These are phyloP conservation scores for Anthoscopus minutus DNA, from an alignment of 2,113 vertebrate species.

Conservation along the genomic window DNA sequence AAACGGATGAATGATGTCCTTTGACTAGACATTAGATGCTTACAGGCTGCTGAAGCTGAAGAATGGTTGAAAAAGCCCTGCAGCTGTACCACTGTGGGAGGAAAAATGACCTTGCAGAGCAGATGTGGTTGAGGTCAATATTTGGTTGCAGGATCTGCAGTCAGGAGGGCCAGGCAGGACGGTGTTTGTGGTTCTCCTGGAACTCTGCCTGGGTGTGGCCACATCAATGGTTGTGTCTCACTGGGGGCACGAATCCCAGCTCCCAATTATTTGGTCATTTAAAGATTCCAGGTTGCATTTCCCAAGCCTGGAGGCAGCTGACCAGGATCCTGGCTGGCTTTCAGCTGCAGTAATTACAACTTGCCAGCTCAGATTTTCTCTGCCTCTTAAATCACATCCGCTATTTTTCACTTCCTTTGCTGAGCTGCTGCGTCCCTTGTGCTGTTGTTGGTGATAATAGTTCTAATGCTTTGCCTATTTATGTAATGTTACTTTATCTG, in stretches of 20 bases:
- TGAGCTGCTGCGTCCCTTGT: not conserved
- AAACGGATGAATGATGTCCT: conserved; percentile 31
- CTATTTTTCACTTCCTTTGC: conserved; percentile 39
- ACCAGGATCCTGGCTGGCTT: conserved; percentile 29
- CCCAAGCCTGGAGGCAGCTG: not conserved
- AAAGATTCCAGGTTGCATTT: not conserved
- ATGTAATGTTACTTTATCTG: not conserved
- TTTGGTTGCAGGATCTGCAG: not conserved
- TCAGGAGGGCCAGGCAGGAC: accelerated
- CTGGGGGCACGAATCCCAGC: not conserved
- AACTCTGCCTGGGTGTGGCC: not conserved
- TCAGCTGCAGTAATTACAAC: conserved; percentile 46
- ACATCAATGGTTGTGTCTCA: accelerated
- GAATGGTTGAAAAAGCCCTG: not conserved
- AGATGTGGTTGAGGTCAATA: not conserved
- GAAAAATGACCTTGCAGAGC: not conserved
- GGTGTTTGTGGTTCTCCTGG: not conserved
- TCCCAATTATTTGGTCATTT: not conserved
- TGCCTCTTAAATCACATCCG: conserved; percentile 47
- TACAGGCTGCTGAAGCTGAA: not conserved
- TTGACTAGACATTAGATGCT: not conserved
- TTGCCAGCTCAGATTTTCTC: not conserved
- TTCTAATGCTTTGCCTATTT: conserved; percentile 4
- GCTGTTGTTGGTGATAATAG: conserved; percentile 1
- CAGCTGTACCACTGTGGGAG: not conserved